phyloP scores from a whole-genome alignment of 2,888 invertebrate genomes.

The Pyralis farinalis region DNA sequence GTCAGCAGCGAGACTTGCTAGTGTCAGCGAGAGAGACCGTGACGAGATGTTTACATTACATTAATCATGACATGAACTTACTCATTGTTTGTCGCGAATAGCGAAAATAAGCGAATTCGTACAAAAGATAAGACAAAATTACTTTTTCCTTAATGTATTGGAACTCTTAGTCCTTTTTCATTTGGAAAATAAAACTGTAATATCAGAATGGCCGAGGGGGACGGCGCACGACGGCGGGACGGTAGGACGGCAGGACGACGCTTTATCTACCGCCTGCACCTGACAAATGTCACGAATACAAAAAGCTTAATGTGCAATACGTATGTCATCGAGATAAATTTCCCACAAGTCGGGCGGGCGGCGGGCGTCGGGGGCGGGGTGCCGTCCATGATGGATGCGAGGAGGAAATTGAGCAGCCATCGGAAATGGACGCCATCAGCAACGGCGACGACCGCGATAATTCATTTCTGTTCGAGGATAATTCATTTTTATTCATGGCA shows the following conservation, averaged over 20 bases:
- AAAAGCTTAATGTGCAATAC: slow-evolving; percentile 25
- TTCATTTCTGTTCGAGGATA: slow-evolving; percentile 12
- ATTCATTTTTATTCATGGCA: slow-evolving; percentile 9
- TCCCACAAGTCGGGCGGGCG: background rate
- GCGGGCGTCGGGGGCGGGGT: background rate
- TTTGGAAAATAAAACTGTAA: slow-evolving; percentile 6
- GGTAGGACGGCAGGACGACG: background rate
- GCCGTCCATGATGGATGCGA: slow-evolving; percentile 37
- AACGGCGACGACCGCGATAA: slow-evolving; percentile 10
- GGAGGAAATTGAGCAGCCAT: slow-evolving; percentile 36
- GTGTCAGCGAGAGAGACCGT: too few relatives aligned
- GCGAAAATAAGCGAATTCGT: slow-evolving; percentile 1
- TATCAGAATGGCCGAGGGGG: background rate
- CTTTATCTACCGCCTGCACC: slow-evolving; percentile 4
- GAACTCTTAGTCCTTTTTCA: slow-evolving; percentile 5
- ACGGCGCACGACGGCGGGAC: too few relatives aligned
- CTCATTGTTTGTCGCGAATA: background rate
- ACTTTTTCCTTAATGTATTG: slow-evolving; percentile 6
- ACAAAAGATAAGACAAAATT: slow-evolving; percentile 7
- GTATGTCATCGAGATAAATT: slow-evolving; percentile 23
- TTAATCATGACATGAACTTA: too few relatives aligned
- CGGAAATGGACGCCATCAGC: slow-evolving; percentile 28
- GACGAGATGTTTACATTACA: too few relatives aligned
- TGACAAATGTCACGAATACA: slow-evolving; percentile 19
- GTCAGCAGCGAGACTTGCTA: too few relatives aligned